A percentile compares a stretch with the other conserved stretches of the same genome.
These are phyloP conservation scores for Enteromius treurensis DNA, from an alignment of 2,797 vertebrate species.

Conservation along the genomic window DNA sequence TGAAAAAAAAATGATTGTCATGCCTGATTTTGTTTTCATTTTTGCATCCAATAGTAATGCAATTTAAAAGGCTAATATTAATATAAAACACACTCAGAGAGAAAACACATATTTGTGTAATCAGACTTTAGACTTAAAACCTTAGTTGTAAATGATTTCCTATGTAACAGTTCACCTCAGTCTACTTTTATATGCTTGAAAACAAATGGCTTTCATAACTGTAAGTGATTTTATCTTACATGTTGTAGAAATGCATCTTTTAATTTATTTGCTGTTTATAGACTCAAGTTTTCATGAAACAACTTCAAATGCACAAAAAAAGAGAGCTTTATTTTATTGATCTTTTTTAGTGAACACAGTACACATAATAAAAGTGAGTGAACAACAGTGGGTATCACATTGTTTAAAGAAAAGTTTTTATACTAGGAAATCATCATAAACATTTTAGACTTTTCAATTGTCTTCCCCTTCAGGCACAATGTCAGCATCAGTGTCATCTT, in stretches of 20 bases:
- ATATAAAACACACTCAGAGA: neutral
- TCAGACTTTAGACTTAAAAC: constrained; percentile 29
- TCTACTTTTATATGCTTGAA: constrained; percentile 49
- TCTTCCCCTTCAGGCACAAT: neutral
- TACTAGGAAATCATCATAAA: neutral
- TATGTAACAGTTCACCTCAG: constrained; percentile 17
- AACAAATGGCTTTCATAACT: constrained; percentile 52
- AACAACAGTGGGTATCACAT: neutral
- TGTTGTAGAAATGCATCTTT: constrained; percentile 12
- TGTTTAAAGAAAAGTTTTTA: neutral
- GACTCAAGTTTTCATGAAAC: neutral
- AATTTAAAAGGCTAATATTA: neutral
- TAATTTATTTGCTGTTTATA: constrained; percentile 20
- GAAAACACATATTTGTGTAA: neutral
- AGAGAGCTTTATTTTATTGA: neutral
- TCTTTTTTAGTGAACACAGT: constrained; percentile 7
- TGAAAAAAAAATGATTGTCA: neutral
- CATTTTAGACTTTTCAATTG: neutral
- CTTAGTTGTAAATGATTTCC: constrained; percentile 1
- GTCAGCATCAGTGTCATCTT: neutral
- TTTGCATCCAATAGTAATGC: neutral
- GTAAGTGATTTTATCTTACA: constrained; percentile 8
- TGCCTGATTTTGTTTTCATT: neutral
- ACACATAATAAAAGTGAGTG: neutral
- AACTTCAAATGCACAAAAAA: neutral